Evolutionary conservation across 2,113 vertebrate species (phyloP), one percentile per base, ranked within the genome.

Genomic region (Craseonycteris thonglongyai): DNA sequence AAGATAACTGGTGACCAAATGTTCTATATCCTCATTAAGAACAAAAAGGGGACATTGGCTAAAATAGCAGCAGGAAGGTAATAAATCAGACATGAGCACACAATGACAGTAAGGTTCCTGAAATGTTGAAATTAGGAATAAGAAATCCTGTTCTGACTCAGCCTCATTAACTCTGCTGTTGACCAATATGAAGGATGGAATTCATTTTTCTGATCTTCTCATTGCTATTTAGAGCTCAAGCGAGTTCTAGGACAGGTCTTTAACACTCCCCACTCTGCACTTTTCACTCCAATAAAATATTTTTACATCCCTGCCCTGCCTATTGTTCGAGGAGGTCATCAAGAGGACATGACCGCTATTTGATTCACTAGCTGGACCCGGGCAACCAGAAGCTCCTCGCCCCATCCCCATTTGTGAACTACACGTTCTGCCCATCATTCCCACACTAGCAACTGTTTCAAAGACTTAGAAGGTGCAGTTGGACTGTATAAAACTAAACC

Each of bases 51-150:
- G 75, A 94, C 90, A 90, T 30, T 26, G 65, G 90, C 96, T 92
- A 96, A 97, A 97, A 96, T 97, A 97, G 97, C 89, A 96, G 78
- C 75, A 92, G 87, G 78, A 89, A 85, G 83, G 83, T 38, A 91
- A 97, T 97, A 94, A 90, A 94, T 97, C 95, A 97, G 88, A 68
- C 7, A 30, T n/a, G 71, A 76, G 95, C 61, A 89, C 86, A 91
- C 54, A 59, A 86, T 93, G 90, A 79, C 40, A 21, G 12, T 51
- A 59, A 69, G 35, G 0, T 76, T 93, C 82, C 75, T 90, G 59
- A 96, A 94, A 96, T 93, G 91, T 18, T 96, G 74, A 68, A 96
- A 80, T 86, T 80, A 87, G 93, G 56, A 82, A 75, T 35, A 89
- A 80, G 54, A 96, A 91, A 74, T 3, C 69, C n/a, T 6, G 54